Evolutionary conservation across 2,888 invertebrate genomes (phyloP), one percentile per base, ranked within the genome.

Genomic region (Spialia ferax): DNA sequence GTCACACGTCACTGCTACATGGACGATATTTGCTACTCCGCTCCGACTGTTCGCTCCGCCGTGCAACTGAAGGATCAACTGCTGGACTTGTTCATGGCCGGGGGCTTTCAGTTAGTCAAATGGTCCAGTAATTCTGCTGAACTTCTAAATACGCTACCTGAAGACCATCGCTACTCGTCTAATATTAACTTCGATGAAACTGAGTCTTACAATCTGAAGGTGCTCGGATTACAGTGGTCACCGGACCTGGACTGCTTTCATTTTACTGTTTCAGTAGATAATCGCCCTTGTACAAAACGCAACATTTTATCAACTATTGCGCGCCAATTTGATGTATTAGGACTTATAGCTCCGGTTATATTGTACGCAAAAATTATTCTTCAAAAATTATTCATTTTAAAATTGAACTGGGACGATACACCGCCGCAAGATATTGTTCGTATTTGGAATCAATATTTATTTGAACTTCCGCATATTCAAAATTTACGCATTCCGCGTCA

Each of bases 161-260:
- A n/a, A 38, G 38, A 38, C 38, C 38, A 38, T 38, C 38, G 38
- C n/a, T 38, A 38, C 38, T 38, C 38, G 38, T 38, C 38, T 38
- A 38, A 38, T n/a, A 38, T 38, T 38, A 38, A 38, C 38, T 38
- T 38, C n/a, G 38, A 38, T n/a, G 38, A 38, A 10, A 38, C 38
- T 38, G 38, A 38, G 38, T 38, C 38, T n/a, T 38, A 38, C 38
- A 13, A 38, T 38, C 38, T 38, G 38, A 38, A 38, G n/a, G 38
- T 38, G 6, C 38, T 38, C 38, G 38, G 38, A 38, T 38, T 38
- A 38, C 38, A 38, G 38, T 38, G 38, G 38, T 38, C 38, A 38
- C 38, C 38, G 38, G 38, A 38, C 3, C 10, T 38, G n/a, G 38
- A 38, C 38, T 13, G 38, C n/a, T 38, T 38, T 38, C 38, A 38